These are phyloP conservation scores for Tribolium madens DNA, from an alignment of 1,140 invertebrate species.

Conservation along the genomic window DNA sequence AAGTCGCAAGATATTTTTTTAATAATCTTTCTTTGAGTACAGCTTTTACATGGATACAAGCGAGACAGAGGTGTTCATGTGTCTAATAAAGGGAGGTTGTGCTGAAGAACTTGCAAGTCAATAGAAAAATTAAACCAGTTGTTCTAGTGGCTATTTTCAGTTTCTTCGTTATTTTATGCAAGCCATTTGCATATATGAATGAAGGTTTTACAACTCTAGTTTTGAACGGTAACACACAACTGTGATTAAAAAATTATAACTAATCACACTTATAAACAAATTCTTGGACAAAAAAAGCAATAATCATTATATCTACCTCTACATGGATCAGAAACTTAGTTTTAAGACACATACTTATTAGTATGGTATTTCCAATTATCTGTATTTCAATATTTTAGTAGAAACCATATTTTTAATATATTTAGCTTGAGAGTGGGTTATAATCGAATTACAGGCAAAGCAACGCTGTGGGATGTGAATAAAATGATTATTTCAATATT, in stretches of 20 bases:
- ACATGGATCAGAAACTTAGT: no score
- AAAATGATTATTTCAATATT: background rate
- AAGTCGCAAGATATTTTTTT: background rate
- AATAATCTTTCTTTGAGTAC: background rate
- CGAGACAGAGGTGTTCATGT: constrained; percentile 1
- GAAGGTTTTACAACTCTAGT: background rate
- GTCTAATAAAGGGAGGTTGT: background rate
- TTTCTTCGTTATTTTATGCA: constrained; percentile 21
- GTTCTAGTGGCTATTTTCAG: constrained; percentile 1
- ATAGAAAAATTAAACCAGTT: constrained; percentile 20
- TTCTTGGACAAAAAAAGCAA: no score
- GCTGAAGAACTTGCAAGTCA: constrained; percentile 6
- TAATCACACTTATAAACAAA: no score
- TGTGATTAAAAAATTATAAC: no score
- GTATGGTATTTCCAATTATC: no score
- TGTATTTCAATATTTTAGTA: no score
- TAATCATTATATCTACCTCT: no score
- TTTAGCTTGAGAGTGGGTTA: background rate
- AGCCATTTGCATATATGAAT: background rate
- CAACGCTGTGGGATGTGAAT: background rate
- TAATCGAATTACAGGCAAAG: background rate
- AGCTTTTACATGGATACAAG: background rate
- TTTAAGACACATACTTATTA: no score
- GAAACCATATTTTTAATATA: no score
- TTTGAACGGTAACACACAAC: no score